Evolutionary conservation across 1,140 invertebrate species (phyloP).

Genomic region (Trialeurodes vaporariorum): DNA sequence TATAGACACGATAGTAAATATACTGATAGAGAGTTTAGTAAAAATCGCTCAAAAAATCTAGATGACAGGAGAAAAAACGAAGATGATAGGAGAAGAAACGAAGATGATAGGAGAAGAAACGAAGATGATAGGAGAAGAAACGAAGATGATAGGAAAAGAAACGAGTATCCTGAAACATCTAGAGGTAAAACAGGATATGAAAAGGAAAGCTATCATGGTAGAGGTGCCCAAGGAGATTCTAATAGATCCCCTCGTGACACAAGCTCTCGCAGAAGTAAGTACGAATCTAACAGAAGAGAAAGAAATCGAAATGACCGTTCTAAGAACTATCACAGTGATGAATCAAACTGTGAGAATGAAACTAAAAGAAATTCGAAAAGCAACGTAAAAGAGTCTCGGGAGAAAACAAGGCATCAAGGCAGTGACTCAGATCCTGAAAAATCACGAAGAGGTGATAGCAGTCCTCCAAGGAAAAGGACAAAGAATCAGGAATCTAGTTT

Average conservation of each 20-base stretch:
- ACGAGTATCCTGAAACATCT: constrained; percentile 9
- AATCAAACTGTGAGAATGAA: background rate
- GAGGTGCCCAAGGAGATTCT: background rate
- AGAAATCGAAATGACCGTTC: no score
- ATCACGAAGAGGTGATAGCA: no score
- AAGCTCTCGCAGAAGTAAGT: no score
- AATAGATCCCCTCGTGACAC: no score
- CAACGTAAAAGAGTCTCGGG: background rate
- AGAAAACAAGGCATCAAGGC: background rate
- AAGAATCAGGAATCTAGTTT: no score
- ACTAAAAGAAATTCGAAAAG: background rate
- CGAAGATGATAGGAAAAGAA: no score
- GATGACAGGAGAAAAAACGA: constrained; percentile 11
- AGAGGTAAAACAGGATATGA: background rate
- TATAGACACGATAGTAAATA: background rate
- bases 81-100: constrained; percentile 7
- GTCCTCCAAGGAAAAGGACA: no score
- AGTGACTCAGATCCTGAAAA: background rate
- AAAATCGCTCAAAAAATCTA: no score
- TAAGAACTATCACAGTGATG: no score
- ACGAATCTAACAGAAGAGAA: no score
- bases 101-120: constrained; percentile 4
- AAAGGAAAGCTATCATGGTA: background rate
- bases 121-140: no score
- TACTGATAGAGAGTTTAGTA: constrained; percentile 3